Base-by-base conservation (phyloP, 2,113 vertebrate species). In the Parus major region DNA sequence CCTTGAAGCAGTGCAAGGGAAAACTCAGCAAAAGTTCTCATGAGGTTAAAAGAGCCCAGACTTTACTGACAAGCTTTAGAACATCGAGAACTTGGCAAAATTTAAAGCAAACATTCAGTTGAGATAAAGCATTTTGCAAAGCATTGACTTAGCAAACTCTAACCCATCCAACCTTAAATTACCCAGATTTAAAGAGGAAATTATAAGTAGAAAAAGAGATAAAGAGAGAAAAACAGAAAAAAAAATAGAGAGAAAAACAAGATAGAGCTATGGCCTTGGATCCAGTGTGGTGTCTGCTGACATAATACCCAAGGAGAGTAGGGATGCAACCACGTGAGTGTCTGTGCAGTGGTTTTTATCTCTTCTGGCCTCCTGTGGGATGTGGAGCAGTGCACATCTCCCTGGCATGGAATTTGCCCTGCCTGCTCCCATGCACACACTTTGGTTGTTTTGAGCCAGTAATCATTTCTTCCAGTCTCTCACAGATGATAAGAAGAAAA, bases 341-440 rank as follows among this genome's bases (percentile, higher is more conserved):
- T 59, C 35, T 50, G 31, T 77, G 44, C 53, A 27, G 22, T 39
- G 33, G 4, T 28, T 69, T 68, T 61, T 16, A 61, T 53, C 55
- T 46, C 11, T 39, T 60, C 27, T 33, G 55, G 33, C 11, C 33
- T 69, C 55, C 46, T 39, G 33, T 46, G 46, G 55, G 33, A 69
- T 46, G 28, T 12, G 19, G 33, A 39, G 55, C 47, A 78, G 46
- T 8, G 22, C 55, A 53, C 8, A 2, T 16, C 5, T 8, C 11
- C 29, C 15, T 0, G 0, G 36, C 18, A 28, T 1, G 1, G 63
- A 69, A 19, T 7, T 28, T 53, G 22, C 28, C n/a, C 64, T 69
- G 10, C 47, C 33, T 0, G 0, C 27, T 36, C 46, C 2, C 31
- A 11, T 16, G 15, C 42, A 42, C 27, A 77, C 9, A 11, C 15